Percentiles rank a stretch among this genome's conserved stretches.
phyloP scores from a whole-genome alignment of 2,113 vertebrate genomes.

The Ovis canadensis region DNA sequence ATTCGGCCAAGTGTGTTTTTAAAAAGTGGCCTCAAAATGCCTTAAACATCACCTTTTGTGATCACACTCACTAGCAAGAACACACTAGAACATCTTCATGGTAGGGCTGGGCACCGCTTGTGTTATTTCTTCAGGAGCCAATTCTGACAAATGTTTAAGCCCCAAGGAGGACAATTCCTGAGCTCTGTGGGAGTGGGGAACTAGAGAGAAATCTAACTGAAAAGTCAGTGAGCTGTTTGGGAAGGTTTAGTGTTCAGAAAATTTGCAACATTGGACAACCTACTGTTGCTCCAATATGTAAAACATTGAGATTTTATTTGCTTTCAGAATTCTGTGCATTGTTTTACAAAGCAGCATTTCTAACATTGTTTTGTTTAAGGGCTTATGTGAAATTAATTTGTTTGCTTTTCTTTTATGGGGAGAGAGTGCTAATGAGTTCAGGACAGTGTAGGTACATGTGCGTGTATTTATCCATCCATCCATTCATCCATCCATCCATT shows the following conservation, averaged over 20 bases:
- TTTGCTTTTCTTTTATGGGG: background rate
- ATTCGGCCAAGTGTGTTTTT: slow-evolving; percentile 17
- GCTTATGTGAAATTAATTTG: background rate
- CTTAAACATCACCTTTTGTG: background rate
- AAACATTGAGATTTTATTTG: background rate
- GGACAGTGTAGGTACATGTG: background rate
- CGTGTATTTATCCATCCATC: background rate
- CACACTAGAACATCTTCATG: background rate
- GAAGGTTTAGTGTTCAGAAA: background rate
- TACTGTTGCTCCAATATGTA: background rate
- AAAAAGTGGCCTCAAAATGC: slow-evolving; percentile 42
- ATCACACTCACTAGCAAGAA: background rate
- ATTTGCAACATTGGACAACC: background rate
- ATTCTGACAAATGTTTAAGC: slow-evolving; percentile 27
- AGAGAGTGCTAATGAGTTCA: background rate
- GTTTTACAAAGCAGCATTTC: background rate
- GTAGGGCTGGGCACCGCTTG: background rate
- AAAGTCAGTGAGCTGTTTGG: background rate
- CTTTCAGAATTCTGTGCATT: background rate
- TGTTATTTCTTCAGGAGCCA: background rate
- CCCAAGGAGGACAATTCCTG: background rate
- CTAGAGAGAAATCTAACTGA: background rate
- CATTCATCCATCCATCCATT: background rate
- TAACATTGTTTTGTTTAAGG: background rate
- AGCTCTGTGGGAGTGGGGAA: background rate